phyloP scores from a whole-genome alignment of 2,113 vertebrate genomes.

The Zingel zingel region DNA sequence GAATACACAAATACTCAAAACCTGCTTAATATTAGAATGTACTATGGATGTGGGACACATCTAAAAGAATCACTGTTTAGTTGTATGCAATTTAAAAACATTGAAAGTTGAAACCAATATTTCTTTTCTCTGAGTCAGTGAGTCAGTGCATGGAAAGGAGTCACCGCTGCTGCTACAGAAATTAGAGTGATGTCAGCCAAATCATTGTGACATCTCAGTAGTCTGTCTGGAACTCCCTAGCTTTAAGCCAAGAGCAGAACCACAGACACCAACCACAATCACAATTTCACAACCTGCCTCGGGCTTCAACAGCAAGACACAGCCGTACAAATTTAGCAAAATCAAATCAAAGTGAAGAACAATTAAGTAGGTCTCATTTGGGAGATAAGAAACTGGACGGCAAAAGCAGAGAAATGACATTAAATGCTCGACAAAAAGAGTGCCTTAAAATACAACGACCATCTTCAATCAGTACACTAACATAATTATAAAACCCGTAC shows the following conservation, averaged over 20 bases:
- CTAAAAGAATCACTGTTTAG: not conserved
- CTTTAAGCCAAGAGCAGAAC: conserved; percentile 43
- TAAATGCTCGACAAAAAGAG: conserved; percentile 1
- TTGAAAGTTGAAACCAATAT: not conserved
- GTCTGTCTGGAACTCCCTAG: conserved; percentile 55
- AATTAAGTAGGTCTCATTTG: not conserved
- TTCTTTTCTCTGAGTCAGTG: conserved; percentile 56
- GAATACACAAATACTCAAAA: not conserved
- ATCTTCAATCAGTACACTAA: conserved; percentile 27
- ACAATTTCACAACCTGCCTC: conserved; percentile 29
- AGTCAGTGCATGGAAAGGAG: conserved; percentile 45
- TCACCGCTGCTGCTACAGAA: conserved; percentile 24
- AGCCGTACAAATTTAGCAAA: conserved; percentile 2
- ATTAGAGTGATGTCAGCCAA: conserved; percentile 53
- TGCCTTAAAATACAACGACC: not conserved
- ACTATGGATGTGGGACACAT: not conserved
- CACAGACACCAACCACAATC: conserved; percentile 21
- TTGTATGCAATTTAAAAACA: not conserved
- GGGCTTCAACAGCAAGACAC: conserved; percentile 21
- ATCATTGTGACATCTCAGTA: conserved; percentile 53
- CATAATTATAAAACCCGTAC: conserved; percentile 27
- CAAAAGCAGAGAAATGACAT: not conserved
- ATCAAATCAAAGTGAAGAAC: not conserved
- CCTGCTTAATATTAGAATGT: not conserved
- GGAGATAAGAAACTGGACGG: not conserved